These are phyloP conservation scores for Alcis repandata DNA, from an alignment of 2,888 invertebrate species.

Conservation along the genomic window DNA sequence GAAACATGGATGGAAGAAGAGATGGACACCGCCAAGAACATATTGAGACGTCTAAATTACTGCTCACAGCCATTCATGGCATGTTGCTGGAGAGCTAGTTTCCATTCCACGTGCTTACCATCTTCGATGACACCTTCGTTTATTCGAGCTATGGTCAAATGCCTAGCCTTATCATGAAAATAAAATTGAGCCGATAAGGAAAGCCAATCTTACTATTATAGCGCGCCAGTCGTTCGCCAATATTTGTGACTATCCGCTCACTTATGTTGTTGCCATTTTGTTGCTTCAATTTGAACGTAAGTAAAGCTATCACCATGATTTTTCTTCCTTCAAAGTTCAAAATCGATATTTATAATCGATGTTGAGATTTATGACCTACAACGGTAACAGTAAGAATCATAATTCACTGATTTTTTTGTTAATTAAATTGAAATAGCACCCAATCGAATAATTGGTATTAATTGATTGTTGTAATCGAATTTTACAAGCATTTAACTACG, in stretches of 20 bases:
- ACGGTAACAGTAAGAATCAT: conserved; percentile 48
- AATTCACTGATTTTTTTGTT: conserved; percentile 51
- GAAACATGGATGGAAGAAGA: not conserved
- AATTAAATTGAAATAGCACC: conserved; percentile 42
- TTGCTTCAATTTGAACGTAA: not conserved
- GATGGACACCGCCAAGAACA: not conserved
- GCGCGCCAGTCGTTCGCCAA: no score
- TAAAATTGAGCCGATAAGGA: no score
- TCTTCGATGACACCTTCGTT: no score
- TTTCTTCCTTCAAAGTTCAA: conserved; percentile 34
- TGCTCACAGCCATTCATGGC: no score
- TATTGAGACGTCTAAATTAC: no score
- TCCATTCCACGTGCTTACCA: no score
- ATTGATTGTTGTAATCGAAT: conserved; percentile 44
- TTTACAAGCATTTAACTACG: conserved; percentile 43
- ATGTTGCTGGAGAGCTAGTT: no score
- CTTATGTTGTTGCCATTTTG: not conserved
- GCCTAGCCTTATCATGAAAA: no score
- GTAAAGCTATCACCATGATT: not conserved
- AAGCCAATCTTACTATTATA: no score
- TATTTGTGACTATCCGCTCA: no score
- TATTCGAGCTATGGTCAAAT: no score
- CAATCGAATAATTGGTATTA: conserved; percentile 46
- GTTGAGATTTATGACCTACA: conserved; percentile 49
- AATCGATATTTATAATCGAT: conserved; percentile 55